phyloP scores from a whole-genome alignment of 2,113 vertebrate genomes.

The Pseudonaja textilis region DNA sequence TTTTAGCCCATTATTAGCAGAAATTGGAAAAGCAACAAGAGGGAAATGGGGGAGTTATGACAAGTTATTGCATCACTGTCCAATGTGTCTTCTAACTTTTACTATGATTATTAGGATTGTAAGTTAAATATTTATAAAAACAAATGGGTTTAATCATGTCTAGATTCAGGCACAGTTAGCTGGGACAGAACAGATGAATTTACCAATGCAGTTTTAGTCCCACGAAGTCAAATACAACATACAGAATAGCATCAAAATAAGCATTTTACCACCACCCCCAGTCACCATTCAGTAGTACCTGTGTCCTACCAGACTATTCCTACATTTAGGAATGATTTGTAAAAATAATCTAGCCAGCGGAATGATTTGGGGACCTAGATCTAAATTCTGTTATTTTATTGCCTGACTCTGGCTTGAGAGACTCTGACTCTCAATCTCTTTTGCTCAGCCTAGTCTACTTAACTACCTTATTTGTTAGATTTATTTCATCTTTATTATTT shows the following conservation, averaged over 20 bases:
- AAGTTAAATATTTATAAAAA: not conserved
- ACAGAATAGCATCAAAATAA: not conserved
- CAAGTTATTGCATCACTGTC: not conserved
- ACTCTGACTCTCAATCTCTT: too few relatives aligned
- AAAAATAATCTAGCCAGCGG: not conserved
- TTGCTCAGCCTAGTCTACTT: not conserved
- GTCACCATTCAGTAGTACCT: not conserved
- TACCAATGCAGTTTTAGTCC: not conserved
- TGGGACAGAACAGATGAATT: not conserved
- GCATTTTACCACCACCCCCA: not conserved
- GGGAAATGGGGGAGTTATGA: not conserved
- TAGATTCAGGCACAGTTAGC: not conserved
- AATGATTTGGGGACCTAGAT: not conserved
- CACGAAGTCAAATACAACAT: not conserved
- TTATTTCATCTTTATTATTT: not conserved
- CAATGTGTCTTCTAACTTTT: not conserved
- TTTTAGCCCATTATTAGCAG: not conserved
- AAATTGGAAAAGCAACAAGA: not conserved
- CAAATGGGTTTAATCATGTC: not conserved
- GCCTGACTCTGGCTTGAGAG: not conserved
- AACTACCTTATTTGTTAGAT: not conserved
- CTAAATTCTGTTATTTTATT: not conserved
- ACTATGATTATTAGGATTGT: not conserved
- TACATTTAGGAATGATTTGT: not conserved
- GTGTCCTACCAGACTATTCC: not conserved